Evolutionary conservation across 2,797 vertebrate genomes (phyloP), one percentile per base, ranked within the genome.

Genomic region (Acrocephalus scirpaceus): DNA sequence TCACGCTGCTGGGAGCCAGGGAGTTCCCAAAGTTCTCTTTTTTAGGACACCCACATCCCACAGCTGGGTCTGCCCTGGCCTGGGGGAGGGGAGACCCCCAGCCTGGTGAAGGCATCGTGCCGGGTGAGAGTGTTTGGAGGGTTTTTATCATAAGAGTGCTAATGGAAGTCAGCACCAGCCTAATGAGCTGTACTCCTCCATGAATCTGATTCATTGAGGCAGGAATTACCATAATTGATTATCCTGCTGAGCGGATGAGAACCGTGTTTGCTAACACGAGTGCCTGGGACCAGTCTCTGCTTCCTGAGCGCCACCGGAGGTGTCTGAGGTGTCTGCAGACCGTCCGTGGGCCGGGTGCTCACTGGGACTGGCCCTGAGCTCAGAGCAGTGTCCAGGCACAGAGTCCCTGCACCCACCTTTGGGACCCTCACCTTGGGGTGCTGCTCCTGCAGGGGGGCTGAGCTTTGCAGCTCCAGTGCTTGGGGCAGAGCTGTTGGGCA

Each of bases 161-260:
- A 89, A 96, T 96, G 86, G 95, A 95, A 95, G 88, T 92, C 95
- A 94, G 95, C 91, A 54, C 95, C 88, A 75, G 84, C 96, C 93
- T 96, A 86, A 91, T 84, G 92, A 95, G 97, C 97, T 92, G 93
- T 91, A 95, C 76, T 93, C 82, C 93, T 84, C 96, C 93, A 92
- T 77, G 96, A 96, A 93, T 97, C 97, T 92, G 97, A 97, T 97
- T 97, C 96, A 91, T 57, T 47, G 96, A 97, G 96, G 97, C 94
- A 96, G 84, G 96, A 97, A 97, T 97, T 97, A 97, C 96, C 93
- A 94, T 97, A 97, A 97, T 86, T 98, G 98, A 97, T 98, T 88
- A 95, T 93, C 97, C 96, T 60, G 78, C 97, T 96, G 96, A 15
- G 96, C 30, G 1, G 73, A 85, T 84, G 60, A 64, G 93, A 85